Evolutionary conservation across 2,113 vertebrate genomes (phyloP).

Genomic region (cattle (Bos taurus)): DNA sequence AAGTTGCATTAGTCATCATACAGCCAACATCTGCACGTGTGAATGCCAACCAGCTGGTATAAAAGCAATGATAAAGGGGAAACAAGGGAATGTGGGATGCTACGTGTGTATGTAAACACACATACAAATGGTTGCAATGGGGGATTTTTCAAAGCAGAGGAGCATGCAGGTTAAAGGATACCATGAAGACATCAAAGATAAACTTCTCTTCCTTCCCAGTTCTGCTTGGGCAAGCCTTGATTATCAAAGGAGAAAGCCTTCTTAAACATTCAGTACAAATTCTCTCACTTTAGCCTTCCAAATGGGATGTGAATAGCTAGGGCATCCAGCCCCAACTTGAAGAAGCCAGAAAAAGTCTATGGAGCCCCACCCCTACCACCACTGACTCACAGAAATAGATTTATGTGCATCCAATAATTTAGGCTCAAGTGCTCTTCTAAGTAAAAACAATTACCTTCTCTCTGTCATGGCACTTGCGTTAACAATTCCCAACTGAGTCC

Average conservation of each 20-base stretch:
- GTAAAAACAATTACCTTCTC: background rate
- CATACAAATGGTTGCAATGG: background rate
- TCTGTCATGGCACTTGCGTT: background rate
- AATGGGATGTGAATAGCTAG: background rate
- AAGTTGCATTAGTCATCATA: background rate
- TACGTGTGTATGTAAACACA: background rate
- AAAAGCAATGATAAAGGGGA: background rate
- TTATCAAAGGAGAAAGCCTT: background rate
- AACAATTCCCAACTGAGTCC: background rate
- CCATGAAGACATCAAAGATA: background rate
- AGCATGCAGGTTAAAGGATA: background rate
- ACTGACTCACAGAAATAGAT: background rate
- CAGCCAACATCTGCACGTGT: accelerated
- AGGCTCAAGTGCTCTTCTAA: background rate
- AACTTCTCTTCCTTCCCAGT: background rate
- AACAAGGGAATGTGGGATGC: accelerated
- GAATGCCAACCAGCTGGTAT: background rate
- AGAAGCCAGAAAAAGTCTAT: background rate
- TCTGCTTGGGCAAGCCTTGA: background rate
- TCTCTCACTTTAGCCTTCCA: background rate
- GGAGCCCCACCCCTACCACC: background rate
- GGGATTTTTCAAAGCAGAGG: background rate
- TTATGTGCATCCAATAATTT: background rate
- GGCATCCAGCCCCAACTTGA: background rate
- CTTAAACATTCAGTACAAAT: background rate